Percentiles rank a stretch among this genome's conserved stretches.
These are phyloP conservation scores for Diarsia rubi DNA, from an alignment of 2,888 invertebrate species.

Conservation along the genomic window DNA sequence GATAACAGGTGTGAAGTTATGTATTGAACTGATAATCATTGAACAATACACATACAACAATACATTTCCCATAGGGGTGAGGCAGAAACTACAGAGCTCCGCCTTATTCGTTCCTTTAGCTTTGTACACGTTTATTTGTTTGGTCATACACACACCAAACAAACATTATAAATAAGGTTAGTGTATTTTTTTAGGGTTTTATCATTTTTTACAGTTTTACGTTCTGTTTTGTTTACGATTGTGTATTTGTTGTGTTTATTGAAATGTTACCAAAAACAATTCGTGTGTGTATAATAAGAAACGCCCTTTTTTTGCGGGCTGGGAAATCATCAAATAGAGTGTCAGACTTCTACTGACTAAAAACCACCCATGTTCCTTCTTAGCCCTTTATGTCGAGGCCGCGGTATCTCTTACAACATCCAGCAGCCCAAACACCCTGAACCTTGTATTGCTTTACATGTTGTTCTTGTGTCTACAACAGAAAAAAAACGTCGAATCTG, in stretches of 20 bases:
- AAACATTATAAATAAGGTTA: neutral
- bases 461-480: neutral
- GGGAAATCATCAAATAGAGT: too few relatives aligned
- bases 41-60: too few relatives aligned
- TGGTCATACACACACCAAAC: neutral
- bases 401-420: too few relatives aligned
- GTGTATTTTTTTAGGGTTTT: neutral
- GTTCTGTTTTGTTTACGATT: neutral
- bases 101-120: neutral
- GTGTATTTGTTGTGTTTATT: constrained; percentile 11
- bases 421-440: too few relatives aligned
- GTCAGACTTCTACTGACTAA: too few relatives aligned
- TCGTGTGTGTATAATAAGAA: neutral
- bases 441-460: constrained; percentile 13
- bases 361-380: too few relatives aligned
- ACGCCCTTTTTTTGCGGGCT: too few relatives aligned
- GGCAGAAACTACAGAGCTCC: too few relatives aligned
- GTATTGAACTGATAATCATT: neutral
- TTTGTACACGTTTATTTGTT: neutral
- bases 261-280: constrained; percentile 18
- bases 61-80: too few relatives aligned
- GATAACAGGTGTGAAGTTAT: too few relatives aligned
- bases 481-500: constrained; percentile 1
- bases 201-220: neutral
- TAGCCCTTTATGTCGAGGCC: too few relatives aligned